These are phyloP conservation scores for Tenualosa thibaudeaui DNA, from an alignment of 2,797 vertebrate species.

Conservation along the genomic window DNA sequence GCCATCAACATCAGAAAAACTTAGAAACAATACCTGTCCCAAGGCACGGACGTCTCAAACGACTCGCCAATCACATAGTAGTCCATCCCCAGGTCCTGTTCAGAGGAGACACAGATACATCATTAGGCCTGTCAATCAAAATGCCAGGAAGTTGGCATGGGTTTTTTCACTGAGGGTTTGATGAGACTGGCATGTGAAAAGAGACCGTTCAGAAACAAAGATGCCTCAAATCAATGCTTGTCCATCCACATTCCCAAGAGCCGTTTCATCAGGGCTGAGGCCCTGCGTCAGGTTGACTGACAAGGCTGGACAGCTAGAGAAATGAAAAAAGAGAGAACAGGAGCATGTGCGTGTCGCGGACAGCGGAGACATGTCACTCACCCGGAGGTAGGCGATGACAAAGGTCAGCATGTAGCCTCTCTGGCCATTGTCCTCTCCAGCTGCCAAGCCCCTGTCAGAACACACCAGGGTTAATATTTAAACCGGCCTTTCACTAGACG, in stretches of 20 bases:
- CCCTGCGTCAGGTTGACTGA: background rate
- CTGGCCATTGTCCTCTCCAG: conserved; percentile 99
- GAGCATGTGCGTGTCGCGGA: conserved; percentile 6
- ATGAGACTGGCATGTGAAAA: conserved; percentile 12
- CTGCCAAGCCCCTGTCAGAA: conserved; percentile 92
- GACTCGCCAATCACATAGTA: conserved; percentile 96
- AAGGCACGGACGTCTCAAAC: conserved; percentile 98
- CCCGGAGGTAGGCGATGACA: conserved; percentile 97
- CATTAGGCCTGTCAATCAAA: background rate
- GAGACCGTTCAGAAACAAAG: background rate
- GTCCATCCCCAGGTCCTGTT: conserved; percentile 94
- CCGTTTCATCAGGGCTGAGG: background rate
- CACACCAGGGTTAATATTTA: conserved; percentile 77
- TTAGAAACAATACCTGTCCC: conserved; percentile 89
- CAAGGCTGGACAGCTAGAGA: background rate
- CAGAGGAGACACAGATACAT: conserved; percentile 35
- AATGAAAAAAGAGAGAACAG: background rate
- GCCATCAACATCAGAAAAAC: background rate
- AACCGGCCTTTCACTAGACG: conserved; percentile 61
- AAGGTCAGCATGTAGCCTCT: conserved; percentile 99
- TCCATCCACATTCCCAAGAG: background rate
- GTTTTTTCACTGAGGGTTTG: background rate
- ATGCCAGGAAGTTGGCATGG: background rate
- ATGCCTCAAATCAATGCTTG: background rate
- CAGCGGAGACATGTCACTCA: conserved; percentile 72